Evolutionary conservation across 2,113 vertebrate genomes (phyloP).

Genomic region (Microcebus murinus): DNA sequence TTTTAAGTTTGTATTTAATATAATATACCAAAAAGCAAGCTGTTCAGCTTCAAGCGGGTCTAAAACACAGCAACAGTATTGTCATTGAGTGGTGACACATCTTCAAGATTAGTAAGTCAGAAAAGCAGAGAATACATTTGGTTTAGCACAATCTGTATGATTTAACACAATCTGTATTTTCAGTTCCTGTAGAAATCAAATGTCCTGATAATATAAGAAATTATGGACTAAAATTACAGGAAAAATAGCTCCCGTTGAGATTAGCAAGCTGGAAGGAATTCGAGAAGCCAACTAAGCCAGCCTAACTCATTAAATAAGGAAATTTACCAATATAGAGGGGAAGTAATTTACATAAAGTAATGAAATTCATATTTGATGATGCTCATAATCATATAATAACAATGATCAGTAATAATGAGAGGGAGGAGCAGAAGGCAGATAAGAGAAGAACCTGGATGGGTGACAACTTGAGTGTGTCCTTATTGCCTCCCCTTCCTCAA

Average conservation of each 20-base stretch:
- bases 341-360: background rate
- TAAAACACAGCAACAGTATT: slow-evolving; percentile 40
- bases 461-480: background rate
- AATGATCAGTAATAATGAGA: background rate
- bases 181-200: slow-evolving; percentile 31
- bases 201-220: background rate
- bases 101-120: slow-evolving; percentile 56
- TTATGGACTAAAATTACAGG: background rate
- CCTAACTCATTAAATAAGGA: background rate
- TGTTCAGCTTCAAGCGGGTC: slow-evolving; percentile 69
- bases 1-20: slow-evolving; percentile 77
- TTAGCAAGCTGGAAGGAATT: background rate
- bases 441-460: background rate
- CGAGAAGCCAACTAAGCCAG: background rate
- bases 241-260: background rate
- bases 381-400: background rate
- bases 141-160: slow-evolving; percentile 46
- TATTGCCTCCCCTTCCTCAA: background rate
- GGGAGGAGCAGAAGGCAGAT: background rate
- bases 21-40: slow-evolving; percentile 73
- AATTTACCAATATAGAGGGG: background rate
- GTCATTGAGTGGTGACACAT: slow-evolving; percentile 62
- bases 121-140: slow-evolving; percentile 41
- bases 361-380: background rate
- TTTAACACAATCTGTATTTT: slow-evolving; percentile 54